Evolutionary conservation across 1,140 invertebrate species (phyloP).

Genomic region (Heterodera schachtii): DNA sequence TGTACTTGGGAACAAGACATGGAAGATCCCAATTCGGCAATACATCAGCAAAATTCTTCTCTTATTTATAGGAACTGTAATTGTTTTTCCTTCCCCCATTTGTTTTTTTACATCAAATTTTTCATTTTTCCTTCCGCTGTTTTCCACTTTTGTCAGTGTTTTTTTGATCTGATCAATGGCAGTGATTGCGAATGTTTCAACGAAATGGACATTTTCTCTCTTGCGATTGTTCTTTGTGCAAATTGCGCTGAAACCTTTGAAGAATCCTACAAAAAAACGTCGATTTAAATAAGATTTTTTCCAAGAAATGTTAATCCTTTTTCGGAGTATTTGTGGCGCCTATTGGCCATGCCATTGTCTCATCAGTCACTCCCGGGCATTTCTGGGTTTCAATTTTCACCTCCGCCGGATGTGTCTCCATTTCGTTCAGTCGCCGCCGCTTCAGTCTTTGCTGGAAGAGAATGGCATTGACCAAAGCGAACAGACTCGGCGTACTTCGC

Average conservation of each 20-base stretch:
- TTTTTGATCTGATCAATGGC: background rate
- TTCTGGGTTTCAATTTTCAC: too few relatives aligned
- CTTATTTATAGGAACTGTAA: too few relatives aligned
- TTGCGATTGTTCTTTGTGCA: background rate
- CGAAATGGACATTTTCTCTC: background rate
- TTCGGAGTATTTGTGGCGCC: too few relatives aligned
- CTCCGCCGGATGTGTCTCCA: background rate
- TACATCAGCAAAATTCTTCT: too few relatives aligned
- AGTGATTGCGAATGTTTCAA: background rate
- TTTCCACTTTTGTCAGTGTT: background rate
- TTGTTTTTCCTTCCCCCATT: background rate
- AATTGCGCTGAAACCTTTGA: background rate
- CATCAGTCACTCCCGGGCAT: too few relatives aligned
- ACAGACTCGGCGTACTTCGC: background rate
- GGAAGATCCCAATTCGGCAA: too few relatives aligned
- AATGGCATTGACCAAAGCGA: slow-evolving; percentile 17
- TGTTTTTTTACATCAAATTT: background rate
- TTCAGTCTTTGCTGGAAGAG: slow-evolving; percentile 21
- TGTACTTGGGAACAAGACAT: too few relatives aligned
- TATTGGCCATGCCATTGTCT: too few relatives aligned
- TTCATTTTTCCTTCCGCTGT: background rate
- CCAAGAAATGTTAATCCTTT: too few relatives aligned
- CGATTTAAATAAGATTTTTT: too few relatives aligned
- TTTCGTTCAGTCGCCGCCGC: background rate
- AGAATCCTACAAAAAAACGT: too few relatives aligned